Evolutionary conservation across 2,113 vertebrate genomes (phyloP), one percentile per base, ranked within the genome.

Genomic region (Pycnonotus jocosus): DNA sequence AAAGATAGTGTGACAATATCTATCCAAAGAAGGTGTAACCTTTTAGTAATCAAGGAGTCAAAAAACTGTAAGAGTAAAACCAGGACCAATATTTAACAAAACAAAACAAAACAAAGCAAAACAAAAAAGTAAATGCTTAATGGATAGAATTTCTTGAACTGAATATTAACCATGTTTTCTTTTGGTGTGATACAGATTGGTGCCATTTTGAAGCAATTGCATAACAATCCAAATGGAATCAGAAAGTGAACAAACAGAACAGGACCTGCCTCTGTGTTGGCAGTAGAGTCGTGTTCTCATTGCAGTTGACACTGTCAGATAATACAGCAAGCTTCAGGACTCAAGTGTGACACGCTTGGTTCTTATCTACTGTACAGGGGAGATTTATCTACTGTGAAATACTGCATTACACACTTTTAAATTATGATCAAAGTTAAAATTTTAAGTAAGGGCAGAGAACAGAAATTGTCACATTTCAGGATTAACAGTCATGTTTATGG

Each of bases 121-220:
- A 11, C 13, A 18, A 62, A 23, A 7, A 21, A 6, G 7, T 37
- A 25, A 44, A 10, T 37, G 1, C 7, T 48, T n/a, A 85, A 80
- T 80, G 27, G 11, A 37, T 65, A 60, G 23, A 76, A 81, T 65
- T 74, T 35, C 18, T 57, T 90, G 73, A 69, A 90, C 7, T 16
- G 9, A 44, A 38, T 68, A 74, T 42, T 37, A 56, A 87, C 18
- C 2, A 14, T 53, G 35, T 69, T 88, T 84, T 87, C 7, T 69
- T 40, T 33, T 61, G 9, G 1, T 88, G 40, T 2, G 0, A 50
- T 92, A 80, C 38, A 71, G 92, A 86, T 81, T 73, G 21, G 3
- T 86, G 28, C 4, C 21, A 82, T 91, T 97, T 90, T 86, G 37
- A 90, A 93, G 27, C 37, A 86, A 78, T 88, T 89, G 81, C n/a